phyloP scores from a whole-genome alignment of 1,140 invertebrate species.

The Pseudomyrmex flavicornis region DNA sequence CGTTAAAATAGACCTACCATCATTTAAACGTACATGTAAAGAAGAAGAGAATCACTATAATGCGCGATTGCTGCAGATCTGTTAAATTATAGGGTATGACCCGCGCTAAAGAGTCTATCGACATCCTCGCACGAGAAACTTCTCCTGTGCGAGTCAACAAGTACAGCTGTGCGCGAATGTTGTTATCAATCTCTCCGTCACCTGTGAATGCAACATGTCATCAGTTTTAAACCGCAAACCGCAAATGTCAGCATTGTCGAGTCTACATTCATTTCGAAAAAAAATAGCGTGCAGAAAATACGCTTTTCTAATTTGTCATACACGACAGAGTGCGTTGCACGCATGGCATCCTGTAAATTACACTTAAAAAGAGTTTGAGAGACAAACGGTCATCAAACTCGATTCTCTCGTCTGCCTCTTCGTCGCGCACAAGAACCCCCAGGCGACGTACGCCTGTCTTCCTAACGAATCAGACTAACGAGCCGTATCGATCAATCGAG shows the following conservation, averaged over 20 bases:
- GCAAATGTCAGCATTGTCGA: neutral
- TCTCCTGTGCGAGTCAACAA: slow-evolving; percentile 2
- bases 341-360: neutral
- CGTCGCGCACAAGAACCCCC: neutral
- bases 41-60: slow-evolving; percentile 22
- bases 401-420: slow-evolving; percentile 12
- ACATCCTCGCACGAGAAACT: neutral
- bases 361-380: neutral
- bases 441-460: slow-evolving; percentile 49
- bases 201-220: neutral
- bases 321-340: neutral
- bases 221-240: slow-evolving; percentile 12
- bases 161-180: neutral
- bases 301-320: neutral
- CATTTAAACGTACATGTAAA: neutral
- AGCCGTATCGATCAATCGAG: slow-evolving; percentile 29
- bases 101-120: slow-evolving; percentile 21
- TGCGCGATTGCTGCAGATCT: neutral
- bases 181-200: slow-evolving; percentile 34
- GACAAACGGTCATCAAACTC: neutral
- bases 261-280: neutral
- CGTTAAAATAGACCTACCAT: neutral
- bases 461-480: slow-evolving; percentile 39
- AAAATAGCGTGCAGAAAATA: neutral
- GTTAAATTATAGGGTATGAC: slow-evolving; percentile 25